Percentiles rank a stretch among this genome's conserved stretches.
phyloP scores from a whole-genome alignment of 2,888 invertebrate genomes.

The Meganola albula region DNA sequence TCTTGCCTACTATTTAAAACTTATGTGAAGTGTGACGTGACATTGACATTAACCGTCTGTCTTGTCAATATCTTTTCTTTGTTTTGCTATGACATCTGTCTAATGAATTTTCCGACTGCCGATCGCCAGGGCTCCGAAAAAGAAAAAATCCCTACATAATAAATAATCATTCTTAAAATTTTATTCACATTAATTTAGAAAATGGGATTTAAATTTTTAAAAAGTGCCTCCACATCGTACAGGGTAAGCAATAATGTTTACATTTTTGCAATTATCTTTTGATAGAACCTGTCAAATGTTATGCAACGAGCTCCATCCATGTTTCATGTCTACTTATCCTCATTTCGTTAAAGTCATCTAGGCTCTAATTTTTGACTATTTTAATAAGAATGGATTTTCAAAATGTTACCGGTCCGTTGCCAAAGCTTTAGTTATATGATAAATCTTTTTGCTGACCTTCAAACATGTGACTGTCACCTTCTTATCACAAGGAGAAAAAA shows the following conservation, averaged over 20 bases:
- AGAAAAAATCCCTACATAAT: not conserved
- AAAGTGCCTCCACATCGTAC: slow-evolving; percentile 57
- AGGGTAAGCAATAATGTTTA: slow-evolving; percentile 48
- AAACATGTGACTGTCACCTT: slow-evolving; percentile 56
- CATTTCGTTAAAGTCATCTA: no score
- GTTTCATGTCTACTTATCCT: no score
- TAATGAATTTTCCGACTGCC: slow-evolving; percentile 8
- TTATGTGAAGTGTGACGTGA: no score
- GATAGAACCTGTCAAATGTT: slow-evolving; percentile 42
- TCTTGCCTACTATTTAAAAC: no score
- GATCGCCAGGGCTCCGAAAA: slow-evolving; percentile 45
- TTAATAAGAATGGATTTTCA: no score
- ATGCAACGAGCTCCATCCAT: slow-evolving; percentile 64
- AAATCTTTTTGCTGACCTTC: slow-evolving; percentile 63
- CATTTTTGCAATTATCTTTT: slow-evolving; percentile 4
- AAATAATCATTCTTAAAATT: no score
- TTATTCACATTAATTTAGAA: not conserved
- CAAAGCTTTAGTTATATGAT: no score
- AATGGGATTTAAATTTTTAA: slow-evolving; percentile 68
- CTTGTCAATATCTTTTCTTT: no score
- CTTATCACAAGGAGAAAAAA: slow-evolving; percentile 27
- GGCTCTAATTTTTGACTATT: no score
- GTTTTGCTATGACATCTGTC: no score
- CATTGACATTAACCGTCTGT: slow-evolving; percentile 14
- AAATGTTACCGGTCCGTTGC: no score